Percentiles rank a stretch among this genome's conserved stretches.
Conservation (phyloP, 2,797 vertebrate species). For the Eupleurogrammus muticus region DNA sequence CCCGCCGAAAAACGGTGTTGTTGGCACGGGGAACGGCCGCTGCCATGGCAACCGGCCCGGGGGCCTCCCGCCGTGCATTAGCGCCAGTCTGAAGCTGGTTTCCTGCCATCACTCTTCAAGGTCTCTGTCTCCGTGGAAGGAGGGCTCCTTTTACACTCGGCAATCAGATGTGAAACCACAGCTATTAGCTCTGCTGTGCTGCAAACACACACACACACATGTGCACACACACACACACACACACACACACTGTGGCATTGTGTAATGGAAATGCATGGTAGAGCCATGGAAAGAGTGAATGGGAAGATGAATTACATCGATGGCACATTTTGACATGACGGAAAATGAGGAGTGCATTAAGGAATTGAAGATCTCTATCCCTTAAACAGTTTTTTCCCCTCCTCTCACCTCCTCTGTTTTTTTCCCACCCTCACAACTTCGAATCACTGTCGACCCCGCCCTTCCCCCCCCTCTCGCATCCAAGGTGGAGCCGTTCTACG, state of each 20-base stretch:
- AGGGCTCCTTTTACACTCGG: slow-evolving; percentile 14
- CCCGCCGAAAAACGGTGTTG: slow-evolving; percentile 16
- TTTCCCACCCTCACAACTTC: background rate
- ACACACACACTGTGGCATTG: slow-evolving; percentile 34
- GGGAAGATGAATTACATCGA: slow-evolving; percentile 45
- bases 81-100: slow-evolving; percentile 60
- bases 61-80: slow-evolving; percentile 53
- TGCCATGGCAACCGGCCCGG: slow-evolving; percentile 52
- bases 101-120: slow-evolving; percentile 62
- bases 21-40: slow-evolving; percentile 28
- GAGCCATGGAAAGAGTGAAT: slow-evolving; percentile 47
- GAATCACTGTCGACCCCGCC: background rate
- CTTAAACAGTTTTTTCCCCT: slow-evolving; percentile 1
- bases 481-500: slow-evolving; percentile 97
- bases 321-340: slow-evolving; percentile 33
- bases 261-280: slow-evolving; percentile 53
- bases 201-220: slow-evolving; percentile 23
- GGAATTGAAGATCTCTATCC: slow-evolving; percentile 16
- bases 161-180: slow-evolving; percentile 50
- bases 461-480: background rate
- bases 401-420: slow-evolving; percentile 1
- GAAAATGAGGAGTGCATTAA: slow-evolving; percentile 57
- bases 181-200: slow-evolving; percentile 42
- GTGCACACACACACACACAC: slow-evolving; percentile 12
- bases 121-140: slow-evolving; percentile 35